Base-by-base conservation (phyloP, 2,888 invertebrate species). In the Caenorhabditis zanzibari region DNA sequence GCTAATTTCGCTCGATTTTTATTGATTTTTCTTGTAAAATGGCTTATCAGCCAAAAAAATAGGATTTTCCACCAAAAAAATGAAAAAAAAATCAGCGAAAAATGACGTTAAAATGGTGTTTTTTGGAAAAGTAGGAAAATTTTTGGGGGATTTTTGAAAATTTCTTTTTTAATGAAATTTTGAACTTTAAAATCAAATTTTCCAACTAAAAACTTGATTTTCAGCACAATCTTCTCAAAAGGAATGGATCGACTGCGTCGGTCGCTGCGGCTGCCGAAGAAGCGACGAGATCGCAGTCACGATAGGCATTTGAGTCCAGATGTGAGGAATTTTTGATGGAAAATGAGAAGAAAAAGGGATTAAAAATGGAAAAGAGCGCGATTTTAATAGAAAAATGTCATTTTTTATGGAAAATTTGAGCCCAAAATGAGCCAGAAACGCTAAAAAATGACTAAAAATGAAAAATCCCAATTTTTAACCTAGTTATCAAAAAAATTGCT, bases 251-350 rank as follows among this genome's bases (percentile, higher is more conserved):
- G 96, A 90, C 96, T 97, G 93, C 95, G 97, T 88, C 91, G 93
- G 24, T 94, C 94, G 86, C 93, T 94, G 69, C 88, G 93, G 49
- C 96, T 97, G 93, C 97, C 96, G 86, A 97, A 68, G 24, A 68
- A 97, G 94, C 95, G 98, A n/a, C 84, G 88, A 26, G 85, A 84
- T 24, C 63, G 84, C 24, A 85, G 79, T 61, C 66, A 69, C 28
- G 81, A 81, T 44, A 47, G 66, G 16, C 71, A 79, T 44, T 49
- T 82, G 5, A 76, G 63, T 24, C 72, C 76, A 12, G 68, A 76
- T 38, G 73, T 82, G 38, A 41, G 58, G 19, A 0, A 9, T 44
- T 44, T 41, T 44, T 14, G 14, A 16, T 4, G 41, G 3, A 19
- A 49, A 49, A 22, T 22, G 0, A 2, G n/a, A 44, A 1, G 12